Evolutionary conservation across 2,113 vertebrate genomes (phyloP).

Genomic region (Phrynocephalus versicolor): DNA sequence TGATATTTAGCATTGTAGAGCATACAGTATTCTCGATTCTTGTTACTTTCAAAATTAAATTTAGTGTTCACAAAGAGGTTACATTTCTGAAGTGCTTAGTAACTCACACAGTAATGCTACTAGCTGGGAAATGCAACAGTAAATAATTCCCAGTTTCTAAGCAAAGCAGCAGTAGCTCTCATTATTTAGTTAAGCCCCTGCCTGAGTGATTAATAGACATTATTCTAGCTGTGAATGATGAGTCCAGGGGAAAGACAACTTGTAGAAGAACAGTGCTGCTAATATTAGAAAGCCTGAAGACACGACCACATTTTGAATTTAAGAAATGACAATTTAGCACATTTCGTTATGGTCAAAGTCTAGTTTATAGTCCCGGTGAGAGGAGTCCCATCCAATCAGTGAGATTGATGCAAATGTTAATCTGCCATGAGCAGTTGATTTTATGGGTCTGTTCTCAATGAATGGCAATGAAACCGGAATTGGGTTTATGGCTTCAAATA

Average conservation of each 20-base stretch:
- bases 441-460: too few species aligned
- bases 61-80: constrained; percentile 1
- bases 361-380: too few species aligned
- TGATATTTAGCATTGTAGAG: neutral
- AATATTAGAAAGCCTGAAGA: constrained; percentile 23
- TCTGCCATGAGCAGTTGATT: too few species aligned
- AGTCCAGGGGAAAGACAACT: constrained; percentile 11
- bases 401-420: too few species aligned
- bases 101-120: constrained; percentile 28
- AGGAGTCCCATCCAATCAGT: too few species aligned
- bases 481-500: neutral
- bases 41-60: constrained; percentile 1
- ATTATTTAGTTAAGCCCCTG: constrained; percentile 23
- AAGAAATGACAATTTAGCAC: neutral
- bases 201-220: constrained; percentile 20
- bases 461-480: too few species aligned
- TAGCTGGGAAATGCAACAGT: constrained; percentile 14
- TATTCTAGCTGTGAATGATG: constrained; percentile 25
- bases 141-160: constrained; percentile 40
- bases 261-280: constrained; percentile 11
- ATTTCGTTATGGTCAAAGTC: neutral
- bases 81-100: constrained; percentile 6
- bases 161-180: constrained; percentile 14
- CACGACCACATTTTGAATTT: constrained; percentile 12
- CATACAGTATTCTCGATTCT: neutral